Evolutionary conservation across 1,140 invertebrate genomes (phyloP).

Genomic region (Liolophura sinensis): DNA sequence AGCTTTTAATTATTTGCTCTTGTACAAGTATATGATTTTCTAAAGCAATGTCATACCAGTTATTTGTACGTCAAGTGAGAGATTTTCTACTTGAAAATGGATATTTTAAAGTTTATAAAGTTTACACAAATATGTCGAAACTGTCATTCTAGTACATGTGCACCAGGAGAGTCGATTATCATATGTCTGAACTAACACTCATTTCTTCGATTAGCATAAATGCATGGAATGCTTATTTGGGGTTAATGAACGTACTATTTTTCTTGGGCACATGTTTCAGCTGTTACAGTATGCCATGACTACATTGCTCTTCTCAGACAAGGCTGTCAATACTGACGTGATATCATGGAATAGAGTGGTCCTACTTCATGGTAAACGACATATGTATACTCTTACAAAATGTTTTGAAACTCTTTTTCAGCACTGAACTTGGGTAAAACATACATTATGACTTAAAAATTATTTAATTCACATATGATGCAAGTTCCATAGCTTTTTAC

Average conservation of each 20-base stretch:
- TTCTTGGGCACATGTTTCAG: conserved; percentile 60
- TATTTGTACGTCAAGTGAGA: no score
- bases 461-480: background rate
- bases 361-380: conserved; percentile 76
- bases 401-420: background rate
- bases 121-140: no score
- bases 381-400: background rate
- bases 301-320: conserved; percentile 82
- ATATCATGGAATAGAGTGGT: conserved; percentile 91
- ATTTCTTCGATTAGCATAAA: no score
- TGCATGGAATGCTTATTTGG: background rate
- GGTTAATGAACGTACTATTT: background rate
- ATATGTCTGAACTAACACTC: background rate
- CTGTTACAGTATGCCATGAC: conserved; percentile 83
- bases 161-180: background rate
- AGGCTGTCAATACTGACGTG: conserved; percentile 77
- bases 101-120: background rate
- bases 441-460: background rate
- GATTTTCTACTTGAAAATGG: no score
- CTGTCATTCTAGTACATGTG: no score
- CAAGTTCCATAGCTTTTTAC: background rate
- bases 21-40: background rate
- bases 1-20: no score
- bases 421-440: background rate
- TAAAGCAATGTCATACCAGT: background rate